phyloP scores from a whole-genome alignment of 2,113 vertebrate species.

The Morone saxatilis region DNA sequence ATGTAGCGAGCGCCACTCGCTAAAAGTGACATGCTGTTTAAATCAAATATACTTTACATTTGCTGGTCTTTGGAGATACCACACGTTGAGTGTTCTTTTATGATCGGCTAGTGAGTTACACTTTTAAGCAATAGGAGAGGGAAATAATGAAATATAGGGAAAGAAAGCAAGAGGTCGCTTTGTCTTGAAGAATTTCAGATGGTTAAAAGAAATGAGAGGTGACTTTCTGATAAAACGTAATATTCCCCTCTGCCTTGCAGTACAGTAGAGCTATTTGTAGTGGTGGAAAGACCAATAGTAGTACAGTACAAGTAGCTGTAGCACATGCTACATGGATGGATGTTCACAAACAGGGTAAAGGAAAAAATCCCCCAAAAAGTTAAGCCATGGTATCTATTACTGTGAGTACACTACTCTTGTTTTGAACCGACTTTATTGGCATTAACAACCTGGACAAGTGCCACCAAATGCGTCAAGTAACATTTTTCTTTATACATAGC shows the following conservation, averaged over 20 bases:
- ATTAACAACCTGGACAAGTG: background rate
- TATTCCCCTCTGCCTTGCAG: background rate
- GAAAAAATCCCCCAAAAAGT: background rate
- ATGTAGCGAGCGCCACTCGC: background rate
- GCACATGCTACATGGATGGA: background rate
- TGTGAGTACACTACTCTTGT: background rate
- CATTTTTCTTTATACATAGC: background rate
- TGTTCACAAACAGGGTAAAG: background rate
- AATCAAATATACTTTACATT: conserved; percentile 53
- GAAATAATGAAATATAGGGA: conserved; percentile 23
- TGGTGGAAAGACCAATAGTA: background rate
- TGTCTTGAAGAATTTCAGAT: background rate
- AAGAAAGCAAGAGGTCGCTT: background rate
- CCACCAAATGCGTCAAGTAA: background rate
- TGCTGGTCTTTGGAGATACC: conserved; percentile 9
- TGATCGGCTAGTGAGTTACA: background rate
- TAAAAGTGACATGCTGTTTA: conserved; percentile 49
- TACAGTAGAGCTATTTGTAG: background rate
- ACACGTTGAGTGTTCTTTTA: conserved; percentile 3
- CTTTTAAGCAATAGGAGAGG: background rate
- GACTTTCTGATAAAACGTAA: background rate
- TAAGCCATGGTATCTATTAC: background rate
- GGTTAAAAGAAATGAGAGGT: background rate
- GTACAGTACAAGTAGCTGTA: background rate
- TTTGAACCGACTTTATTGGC: background rate